Conservation (phyloP, 2,797 vertebrate genomes). For the Muscicapa comitata region DNA sequence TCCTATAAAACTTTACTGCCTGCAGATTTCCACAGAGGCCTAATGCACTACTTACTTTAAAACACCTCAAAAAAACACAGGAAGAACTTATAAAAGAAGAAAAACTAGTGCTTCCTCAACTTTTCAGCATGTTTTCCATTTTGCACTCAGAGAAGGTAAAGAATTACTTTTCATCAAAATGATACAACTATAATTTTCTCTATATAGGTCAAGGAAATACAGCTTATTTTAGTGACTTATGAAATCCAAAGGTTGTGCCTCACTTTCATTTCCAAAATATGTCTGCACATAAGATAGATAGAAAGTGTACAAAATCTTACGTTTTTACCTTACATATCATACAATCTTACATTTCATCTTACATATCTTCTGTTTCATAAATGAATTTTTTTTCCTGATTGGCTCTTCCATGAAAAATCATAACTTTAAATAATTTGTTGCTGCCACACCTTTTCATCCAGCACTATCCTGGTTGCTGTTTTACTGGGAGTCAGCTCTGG, state of each 20-base stretch:
- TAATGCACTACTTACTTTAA: neutral
- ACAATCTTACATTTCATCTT: too few species aligned
- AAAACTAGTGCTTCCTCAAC: neutral
- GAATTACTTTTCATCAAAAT: neutral
- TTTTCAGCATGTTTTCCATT: neutral
- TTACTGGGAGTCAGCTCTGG: neutral
- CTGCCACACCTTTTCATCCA: neutral
- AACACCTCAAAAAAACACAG: neutral
- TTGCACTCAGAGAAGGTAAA: neutral
- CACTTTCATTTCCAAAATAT: neutral
- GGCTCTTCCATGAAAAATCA: rapidly evolving
- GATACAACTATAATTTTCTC: neutral
- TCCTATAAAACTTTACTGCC: neutral
- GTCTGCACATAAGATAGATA: neutral
- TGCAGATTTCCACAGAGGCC: neutral
- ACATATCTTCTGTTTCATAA: neutral
- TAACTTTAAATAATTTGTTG: neutral
- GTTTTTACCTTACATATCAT: neutral
- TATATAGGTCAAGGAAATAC: neutral
- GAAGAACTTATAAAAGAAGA: neutral
- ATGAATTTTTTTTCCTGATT: neutral
- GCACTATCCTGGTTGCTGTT: neutral
- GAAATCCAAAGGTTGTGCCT: neutral
- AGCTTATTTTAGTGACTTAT: neutral
- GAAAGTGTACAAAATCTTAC: neutral